Evolutionary conservation across 2,888 invertebrate species (phyloP).

Genomic region (Ryuthela nishihirai): DNA sequence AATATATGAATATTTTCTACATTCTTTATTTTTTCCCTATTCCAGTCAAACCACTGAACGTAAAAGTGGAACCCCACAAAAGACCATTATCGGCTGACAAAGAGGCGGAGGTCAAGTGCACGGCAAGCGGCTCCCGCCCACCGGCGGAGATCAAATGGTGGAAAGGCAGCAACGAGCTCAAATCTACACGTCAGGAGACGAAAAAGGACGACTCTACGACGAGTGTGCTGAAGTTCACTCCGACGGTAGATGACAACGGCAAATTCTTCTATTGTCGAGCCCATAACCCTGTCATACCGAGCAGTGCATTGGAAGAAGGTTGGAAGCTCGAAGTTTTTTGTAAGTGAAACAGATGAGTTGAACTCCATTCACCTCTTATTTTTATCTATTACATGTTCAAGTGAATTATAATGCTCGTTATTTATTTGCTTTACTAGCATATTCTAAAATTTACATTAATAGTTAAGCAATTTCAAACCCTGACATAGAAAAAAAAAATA

Average conservation of each 20-base stretch:
- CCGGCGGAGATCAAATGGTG: constrained; percentile 82
- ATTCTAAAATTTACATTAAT: no score
- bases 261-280: constrained; percentile 56
- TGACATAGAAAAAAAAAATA: no score
- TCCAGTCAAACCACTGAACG: constrained; percentile 73
- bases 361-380: no score
- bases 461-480: no score
- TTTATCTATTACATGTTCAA: no score
- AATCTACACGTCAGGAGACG: constrained; percentile 25
- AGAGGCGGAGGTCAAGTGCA: constrained; percentile 75
- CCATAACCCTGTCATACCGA: constrained; percentile 42
- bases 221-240: constrained; percentile 40
- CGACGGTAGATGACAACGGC: constrained; percentile 42
- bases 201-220: constrained; percentile 34
- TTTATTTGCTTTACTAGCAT: no score
- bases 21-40: not conserved
- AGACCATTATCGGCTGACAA: constrained; percentile 79
- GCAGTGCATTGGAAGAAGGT: constrained; percentile 41
- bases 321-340: constrained; percentile 43
- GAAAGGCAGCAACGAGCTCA: constrained; percentile 58
- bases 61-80: constrained; percentile 73
- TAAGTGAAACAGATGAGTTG: no score
- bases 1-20: no score
- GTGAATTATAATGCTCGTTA: no score
- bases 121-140: constrained; percentile 76